Conservation (phyloP, 2,797 vertebrate species). For the Siniperca scherzeri region DNA sequence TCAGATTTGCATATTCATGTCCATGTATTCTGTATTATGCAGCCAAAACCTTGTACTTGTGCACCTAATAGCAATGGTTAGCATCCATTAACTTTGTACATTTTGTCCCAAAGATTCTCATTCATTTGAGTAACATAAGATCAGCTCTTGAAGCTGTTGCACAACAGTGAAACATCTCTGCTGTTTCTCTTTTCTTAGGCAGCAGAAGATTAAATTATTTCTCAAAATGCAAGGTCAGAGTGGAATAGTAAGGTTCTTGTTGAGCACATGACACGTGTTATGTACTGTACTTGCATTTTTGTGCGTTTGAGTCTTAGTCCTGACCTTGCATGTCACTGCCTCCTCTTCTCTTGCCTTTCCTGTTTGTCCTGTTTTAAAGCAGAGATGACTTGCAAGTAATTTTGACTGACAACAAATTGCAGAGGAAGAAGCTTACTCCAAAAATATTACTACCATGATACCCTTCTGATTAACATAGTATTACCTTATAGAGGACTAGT, state of each 20-base stretch:
- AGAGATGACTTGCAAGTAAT: slow-evolving; percentile 8
- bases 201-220: slow-evolving; percentile 7
- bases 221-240: slow-evolving; percentile 8
- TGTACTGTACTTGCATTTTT: slow-evolving; percentile 4
- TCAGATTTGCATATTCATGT: slow-evolving; percentile 38
- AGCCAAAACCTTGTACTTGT: slow-evolving; percentile 23
- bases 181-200: neutral
- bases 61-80: slow-evolving; percentile 29
- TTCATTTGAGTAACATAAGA: slow-evolving; percentile 31
- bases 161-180: slow-evolving; percentile 10
- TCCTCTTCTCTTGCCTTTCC: slow-evolving; percentile 26
- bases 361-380: slow-evolving; percentile 37
- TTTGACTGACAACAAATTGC: slow-evolving; percentile 1
- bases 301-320: slow-evolving; percentile 18
- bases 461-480: neutral
- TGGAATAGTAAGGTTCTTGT: neutral
- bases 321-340: slow-evolving; percentile 25
- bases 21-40: slow-evolving; percentile 16
- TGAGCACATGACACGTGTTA: neutral
- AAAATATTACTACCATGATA: neutral
- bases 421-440: neutral
- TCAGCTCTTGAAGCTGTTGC: slow-evolving; percentile 13
- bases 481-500: neutral
- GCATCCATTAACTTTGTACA: slow-evolving; percentile 32
- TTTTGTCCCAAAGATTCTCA: slow-evolving; percentile 34